Conservation (phyloP, 2,888 invertebrate genomes). For the Coelinius sp. region DNA sequence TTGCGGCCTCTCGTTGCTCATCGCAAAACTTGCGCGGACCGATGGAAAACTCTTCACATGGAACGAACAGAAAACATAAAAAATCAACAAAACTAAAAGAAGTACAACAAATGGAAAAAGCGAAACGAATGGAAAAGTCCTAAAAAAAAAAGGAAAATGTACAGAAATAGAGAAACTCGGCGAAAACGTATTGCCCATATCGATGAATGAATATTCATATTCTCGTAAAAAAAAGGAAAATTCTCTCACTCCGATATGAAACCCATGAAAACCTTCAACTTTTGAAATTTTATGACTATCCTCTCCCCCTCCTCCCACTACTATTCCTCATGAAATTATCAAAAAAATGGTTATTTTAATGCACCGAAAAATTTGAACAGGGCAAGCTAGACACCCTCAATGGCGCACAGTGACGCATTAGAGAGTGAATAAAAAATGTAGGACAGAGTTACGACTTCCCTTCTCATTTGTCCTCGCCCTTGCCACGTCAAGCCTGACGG, state of each 20-base stretch:
- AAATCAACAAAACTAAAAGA: constrained; percentile 4
- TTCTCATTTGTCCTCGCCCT: constrained; percentile 38
- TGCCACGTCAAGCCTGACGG: constrained; percentile 36
- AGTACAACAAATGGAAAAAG: constrained; percentile 22
- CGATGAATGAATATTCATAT: constrained; percentile 39
- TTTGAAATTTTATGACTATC: background rate
- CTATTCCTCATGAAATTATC: background rate
- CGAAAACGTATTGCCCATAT: constrained; percentile 20
- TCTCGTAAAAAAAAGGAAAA: background rate
- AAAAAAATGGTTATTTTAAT: background rate
- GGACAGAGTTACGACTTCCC: constrained; percentile 33
- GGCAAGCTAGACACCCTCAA: background rate
- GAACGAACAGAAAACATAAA: background rate
- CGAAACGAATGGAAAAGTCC: background rate
- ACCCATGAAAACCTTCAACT: background rate
- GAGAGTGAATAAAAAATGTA: constrained; percentile 31
- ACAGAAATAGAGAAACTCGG: background rate
- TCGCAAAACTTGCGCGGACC: constrained; percentile 32
- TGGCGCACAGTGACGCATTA: constrained; percentile 14
- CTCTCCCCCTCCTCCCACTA: background rate
- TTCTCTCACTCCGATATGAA: background rate
- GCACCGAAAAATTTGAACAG: background rate
- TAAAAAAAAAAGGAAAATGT: background rate
- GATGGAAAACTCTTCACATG: constrained; percentile 30
- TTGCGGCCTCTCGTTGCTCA: constrained; percentile 38